These are phyloP conservation scores for Verasper variegatus DNA, from an alignment of 2,113 vertebrate species.

Conservation along the genomic window DNA sequence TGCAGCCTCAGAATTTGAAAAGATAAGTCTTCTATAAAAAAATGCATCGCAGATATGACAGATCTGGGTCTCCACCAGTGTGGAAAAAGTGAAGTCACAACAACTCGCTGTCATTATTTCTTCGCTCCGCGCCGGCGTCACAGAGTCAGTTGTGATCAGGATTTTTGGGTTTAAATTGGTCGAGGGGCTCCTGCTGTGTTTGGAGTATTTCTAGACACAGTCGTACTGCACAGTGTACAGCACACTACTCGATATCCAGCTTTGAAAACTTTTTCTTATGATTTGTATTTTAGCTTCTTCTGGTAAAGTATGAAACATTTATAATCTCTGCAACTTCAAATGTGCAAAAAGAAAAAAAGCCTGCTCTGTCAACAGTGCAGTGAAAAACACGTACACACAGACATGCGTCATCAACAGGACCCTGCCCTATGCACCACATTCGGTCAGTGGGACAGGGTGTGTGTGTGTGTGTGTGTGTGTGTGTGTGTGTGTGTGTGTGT, in stretches of 20 bases:
- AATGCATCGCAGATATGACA: conserved; percentile 66
- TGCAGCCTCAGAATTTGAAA: conserved; percentile 58
- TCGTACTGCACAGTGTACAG: no score
- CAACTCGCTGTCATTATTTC: conserved; percentile 47
- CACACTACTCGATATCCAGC: neutral
- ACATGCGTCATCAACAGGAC: neutral
- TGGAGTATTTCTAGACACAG: neutral
- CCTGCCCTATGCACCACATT: neutral
- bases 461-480: neutral
- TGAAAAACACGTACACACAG: neutral
- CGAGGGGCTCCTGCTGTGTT: conserved; percentile 35
- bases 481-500: neutral
- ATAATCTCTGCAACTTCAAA: neutral
- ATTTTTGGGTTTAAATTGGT: conserved; percentile 60
- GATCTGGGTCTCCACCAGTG: conserved; percentile 71
- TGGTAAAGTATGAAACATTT: neutral
- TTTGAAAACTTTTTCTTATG: neutral
- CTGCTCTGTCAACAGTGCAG: neutral
- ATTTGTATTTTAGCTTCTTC: neutral
- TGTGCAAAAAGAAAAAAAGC: no score
- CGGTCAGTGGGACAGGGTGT: neutral
- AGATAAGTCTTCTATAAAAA: conserved; percentile 32
- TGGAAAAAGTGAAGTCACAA: conserved; percentile 61
- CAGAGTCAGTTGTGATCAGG: conserved; percentile 35
- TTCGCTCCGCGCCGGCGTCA: neutral